Evolutionary conservation across 1,140 invertebrate genomes (phyloP).

Genomic region (Eriocheir sinensis): DNA sequence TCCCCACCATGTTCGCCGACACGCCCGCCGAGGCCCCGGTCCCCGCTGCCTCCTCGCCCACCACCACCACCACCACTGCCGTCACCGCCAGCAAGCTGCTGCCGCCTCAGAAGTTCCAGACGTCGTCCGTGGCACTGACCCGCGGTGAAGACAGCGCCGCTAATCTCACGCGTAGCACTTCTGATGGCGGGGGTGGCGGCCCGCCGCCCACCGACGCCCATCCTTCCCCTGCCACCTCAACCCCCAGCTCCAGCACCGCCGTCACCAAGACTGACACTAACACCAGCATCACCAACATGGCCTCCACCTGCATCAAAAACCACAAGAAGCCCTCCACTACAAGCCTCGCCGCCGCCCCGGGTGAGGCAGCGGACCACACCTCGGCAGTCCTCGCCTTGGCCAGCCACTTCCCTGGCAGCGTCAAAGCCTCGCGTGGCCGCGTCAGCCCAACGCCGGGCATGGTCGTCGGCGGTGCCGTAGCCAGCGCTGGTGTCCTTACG

Average conservation of each 20-base stretch:
- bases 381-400: not conserved
- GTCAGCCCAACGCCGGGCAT: not conserved
- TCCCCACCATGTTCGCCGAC: slow-evolving; percentile 70
- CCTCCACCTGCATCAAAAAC: not conserved
- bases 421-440: not conserved
- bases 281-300: not conserved
- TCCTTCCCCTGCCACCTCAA: not conserved
- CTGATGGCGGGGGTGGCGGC: not conserved
- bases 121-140: slow-evolving; percentile 28
- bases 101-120: slow-evolving; percentile 28
- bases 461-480: not conserved
- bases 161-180: not conserved
- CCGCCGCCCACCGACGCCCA: not conserved
- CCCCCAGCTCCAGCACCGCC: not conserved
- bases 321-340: not conserved
- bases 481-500: not conserved
- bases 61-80: slow-evolving; percentile 29
- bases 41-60: not conserved
- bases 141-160: slow-evolving; percentile 56
- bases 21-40: slow-evolving; percentile 33
- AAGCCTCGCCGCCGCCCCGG: not conserved
- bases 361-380: not conserved
- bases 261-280: not conserved
- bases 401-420: not conserved
- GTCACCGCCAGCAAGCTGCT: slow-evolving; percentile 1